These are phyloP conservation scores for Cheilosia vernalis DNA, from an alignment of 2,888 invertebrate genomes.

Conservation along the genomic window DNA sequence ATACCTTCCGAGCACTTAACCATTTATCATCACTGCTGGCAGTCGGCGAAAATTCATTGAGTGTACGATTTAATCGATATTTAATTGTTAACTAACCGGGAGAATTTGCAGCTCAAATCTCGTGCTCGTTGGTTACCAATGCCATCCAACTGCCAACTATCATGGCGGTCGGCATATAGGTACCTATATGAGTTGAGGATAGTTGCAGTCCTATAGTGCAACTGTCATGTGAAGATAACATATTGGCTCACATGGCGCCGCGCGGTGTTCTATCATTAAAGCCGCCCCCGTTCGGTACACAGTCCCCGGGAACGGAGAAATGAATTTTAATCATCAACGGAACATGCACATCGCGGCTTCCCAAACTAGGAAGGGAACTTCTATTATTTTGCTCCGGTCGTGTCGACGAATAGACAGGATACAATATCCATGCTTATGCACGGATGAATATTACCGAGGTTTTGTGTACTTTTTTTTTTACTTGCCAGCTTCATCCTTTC, in stretches of 20 bases:
- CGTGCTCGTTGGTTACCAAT: neutral
- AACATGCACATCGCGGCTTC: slow-evolving; percentile 38
- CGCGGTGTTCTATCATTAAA: neutral
- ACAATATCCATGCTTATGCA: slow-evolving; percentile 56
- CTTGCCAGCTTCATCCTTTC: slow-evolving; percentile 20
- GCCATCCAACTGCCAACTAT: neutral
- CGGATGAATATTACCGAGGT: slow-evolving; percentile 29
- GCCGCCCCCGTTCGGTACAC: neutral
- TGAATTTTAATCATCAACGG: slow-evolving; percentile 47
- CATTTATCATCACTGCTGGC: slow-evolving; percentile 67
- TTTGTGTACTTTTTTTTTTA: neutral
- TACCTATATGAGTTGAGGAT: neutral
- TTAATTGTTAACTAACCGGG: slow-evolving; percentile 64
- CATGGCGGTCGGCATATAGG: neutral
- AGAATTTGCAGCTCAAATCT: slow-evolving; percentile 24
- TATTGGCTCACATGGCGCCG: slow-evolving; percentile 1
- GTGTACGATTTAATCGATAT: slow-evolving; percentile 70
- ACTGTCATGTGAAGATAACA: slow-evolving; percentile 43
- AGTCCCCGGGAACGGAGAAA: slow-evolving; percentile 2
- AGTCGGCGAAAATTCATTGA: slow-evolving; percentile 66
- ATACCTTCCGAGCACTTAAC: slow-evolving; percentile 15
- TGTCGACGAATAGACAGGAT: slow-evolving; percentile 40
- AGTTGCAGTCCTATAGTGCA: slow-evolving; percentile 6
- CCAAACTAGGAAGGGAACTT: slow-evolving; percentile 30
- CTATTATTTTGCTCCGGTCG: slow-evolving; percentile 7